Conservation (phyloP, 1,140 invertebrate species). For the Brachionus manjavacas region DNA sequence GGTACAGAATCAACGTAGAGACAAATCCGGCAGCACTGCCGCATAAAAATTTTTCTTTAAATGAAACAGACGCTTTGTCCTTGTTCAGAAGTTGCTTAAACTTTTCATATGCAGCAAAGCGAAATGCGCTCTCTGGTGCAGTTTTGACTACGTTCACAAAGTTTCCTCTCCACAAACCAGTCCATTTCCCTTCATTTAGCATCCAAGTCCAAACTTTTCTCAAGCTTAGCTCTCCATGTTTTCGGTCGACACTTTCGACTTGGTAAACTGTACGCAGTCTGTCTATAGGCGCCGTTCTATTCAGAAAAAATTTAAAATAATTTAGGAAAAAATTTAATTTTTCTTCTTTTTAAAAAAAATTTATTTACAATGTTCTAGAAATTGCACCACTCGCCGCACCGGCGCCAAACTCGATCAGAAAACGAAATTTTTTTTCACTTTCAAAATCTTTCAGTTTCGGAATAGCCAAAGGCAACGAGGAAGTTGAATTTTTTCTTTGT, state of each 20-base stretch:
- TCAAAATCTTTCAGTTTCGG: not conserved
- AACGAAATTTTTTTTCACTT: not conserved
- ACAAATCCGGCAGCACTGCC: slow-evolving; percentile 22
- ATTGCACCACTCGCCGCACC: slow-evolving; percentile 92
- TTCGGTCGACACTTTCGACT: not conserved
- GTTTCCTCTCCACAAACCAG: slow-evolving; percentile 91
- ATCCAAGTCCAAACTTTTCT: slow-evolving; percentile 53
- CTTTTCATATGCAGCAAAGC: slow-evolving; percentile 96
- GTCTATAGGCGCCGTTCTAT: slow-evolving; percentile 18
- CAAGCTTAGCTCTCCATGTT: not conserved
- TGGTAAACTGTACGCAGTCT: slow-evolving; percentile 32
- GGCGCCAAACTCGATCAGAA: slow-evolving; percentile 65
- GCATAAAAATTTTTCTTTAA: slow-evolving; percentile 20
- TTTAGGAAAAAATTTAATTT: too few relatives aligned
- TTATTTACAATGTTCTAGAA: slow-evolving; percentile 71
- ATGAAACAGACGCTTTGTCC: not conserved
- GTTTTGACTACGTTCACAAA: slow-evolving; percentile 98
- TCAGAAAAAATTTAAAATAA: too few relatives aligned
- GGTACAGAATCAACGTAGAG: not conserved
- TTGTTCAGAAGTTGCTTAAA: slow-evolving; percentile 18
- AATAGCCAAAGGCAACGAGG: not conserved
- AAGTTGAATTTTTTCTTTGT: slow-evolving; percentile 5
- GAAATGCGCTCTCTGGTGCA: slow-evolving; percentile 91
- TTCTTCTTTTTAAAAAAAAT: not conserved
- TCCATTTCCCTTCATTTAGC: slow-evolving; percentile 82